These are phyloP conservation scores for Cylindroiulus punctatus DNA, from an alignment of 2,888 invertebrate genomes.

Conservation along the genomic window DNA sequence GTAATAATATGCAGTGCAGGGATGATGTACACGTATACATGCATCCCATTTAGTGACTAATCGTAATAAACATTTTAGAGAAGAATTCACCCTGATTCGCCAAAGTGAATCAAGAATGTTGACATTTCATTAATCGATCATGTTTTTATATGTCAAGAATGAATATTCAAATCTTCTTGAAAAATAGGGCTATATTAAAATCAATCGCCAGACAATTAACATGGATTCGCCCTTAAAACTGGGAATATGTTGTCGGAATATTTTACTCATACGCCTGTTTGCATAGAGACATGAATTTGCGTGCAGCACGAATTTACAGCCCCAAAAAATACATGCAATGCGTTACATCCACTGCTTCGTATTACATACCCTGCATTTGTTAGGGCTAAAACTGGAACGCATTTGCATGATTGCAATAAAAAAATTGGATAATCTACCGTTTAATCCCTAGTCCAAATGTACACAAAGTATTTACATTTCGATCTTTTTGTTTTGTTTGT, in stretches of 20 bases:
- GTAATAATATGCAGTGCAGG: too few species aligned
- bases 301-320: background rate
- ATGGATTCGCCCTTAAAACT: background rate
- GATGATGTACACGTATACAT: too few species aligned
- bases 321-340: background rate
- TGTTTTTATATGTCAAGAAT: conserved; percentile 9
- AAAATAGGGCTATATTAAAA: background rate
- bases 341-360: background rate
- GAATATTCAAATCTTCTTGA: conserved; percentile 17
- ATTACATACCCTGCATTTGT: background rate
- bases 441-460: too few species aligned
- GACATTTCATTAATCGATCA: background rate
- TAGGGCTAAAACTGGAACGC: background rate
- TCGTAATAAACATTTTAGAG: background rate
- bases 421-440: too few species aligned
- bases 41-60: background rate
- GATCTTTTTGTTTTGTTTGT: too few species aligned
- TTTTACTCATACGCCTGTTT: background rate
- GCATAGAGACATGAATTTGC: background rate
- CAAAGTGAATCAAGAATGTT: background rate
- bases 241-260: background rate
- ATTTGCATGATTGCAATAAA: background rate
- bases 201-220: background rate
- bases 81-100: background rate
- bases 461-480: too few species aligned